Percentiles rank a stretch among this genome's conserved stretches.
Evolutionary conservation across 1,140 invertebrate genomes (phyloP).

Genomic region (Drosophila rhopaloa): DNA sequence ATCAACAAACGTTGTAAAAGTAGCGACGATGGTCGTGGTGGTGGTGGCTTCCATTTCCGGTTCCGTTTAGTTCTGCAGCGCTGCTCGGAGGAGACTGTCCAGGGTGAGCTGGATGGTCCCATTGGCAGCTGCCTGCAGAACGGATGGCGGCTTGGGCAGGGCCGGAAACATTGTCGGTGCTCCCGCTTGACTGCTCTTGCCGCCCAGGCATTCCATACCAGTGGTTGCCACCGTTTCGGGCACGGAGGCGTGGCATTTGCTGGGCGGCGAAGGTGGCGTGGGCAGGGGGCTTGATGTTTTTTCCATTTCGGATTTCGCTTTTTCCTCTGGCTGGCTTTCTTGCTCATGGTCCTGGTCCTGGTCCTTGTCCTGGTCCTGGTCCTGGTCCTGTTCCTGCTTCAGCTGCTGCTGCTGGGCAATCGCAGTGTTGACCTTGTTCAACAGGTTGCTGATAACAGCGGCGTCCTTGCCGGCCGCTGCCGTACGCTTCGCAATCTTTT

Average conservation of each 20-base stretch:
- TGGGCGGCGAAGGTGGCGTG: constrained; percentile 42
- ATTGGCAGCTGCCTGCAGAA: constrained; percentile 66
- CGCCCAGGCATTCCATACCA: constrained; percentile 55
- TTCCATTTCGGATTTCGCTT: background rate
- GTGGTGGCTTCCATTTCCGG: constrained; percentile 24
- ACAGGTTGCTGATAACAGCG: constrained; percentile 62
- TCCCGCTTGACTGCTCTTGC: constrained; percentile 46
- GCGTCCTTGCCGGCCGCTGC: constrained; percentile 64
- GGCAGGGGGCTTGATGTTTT: constrained; percentile 14
- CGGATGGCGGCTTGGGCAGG: constrained; percentile 69
- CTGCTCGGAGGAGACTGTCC: constrained; percentile 71
- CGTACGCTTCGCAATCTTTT: constrained; percentile 74
- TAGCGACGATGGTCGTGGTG: constrained; percentile 19
- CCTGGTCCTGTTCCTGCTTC: constrained; percentile 1
- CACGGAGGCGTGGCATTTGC: constrained; percentile 14
- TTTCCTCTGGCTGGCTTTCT: background rate
- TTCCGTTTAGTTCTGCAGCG: constrained; percentile 69
- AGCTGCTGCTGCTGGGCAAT: constrained; percentile 57
- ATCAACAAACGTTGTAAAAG: constrained; percentile 10
- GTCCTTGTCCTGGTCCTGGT: constrained; percentile 4
- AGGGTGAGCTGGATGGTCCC: constrained; percentile 65
- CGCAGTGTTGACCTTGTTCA: constrained; percentile 68
- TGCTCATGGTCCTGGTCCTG: background rate
- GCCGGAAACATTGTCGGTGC: constrained; percentile 56
- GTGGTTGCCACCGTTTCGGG: constrained; percentile 26